Evolutionary conservation across 2,888 invertebrate species (phyloP).

Genomic region (Thereva nobilitata): DNA sequence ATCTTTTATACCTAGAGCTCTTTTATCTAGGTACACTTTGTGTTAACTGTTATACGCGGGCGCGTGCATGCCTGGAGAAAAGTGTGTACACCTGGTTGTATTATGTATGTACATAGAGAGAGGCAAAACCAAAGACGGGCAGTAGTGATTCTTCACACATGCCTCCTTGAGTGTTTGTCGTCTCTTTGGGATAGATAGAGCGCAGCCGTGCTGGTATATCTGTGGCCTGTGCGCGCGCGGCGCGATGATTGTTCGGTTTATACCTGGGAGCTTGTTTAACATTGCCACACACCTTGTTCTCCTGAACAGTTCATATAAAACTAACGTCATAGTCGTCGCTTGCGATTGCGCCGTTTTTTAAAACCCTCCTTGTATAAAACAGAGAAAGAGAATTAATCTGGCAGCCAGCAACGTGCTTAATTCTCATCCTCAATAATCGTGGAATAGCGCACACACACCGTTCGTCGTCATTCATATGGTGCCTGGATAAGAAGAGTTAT

Average conservation of each 20-base stretch:
- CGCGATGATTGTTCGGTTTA: conserved; percentile 3
- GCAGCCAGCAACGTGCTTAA: too few relatives aligned
- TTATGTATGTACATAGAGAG: conserved; percentile 13
- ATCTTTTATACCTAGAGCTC: too few relatives aligned
- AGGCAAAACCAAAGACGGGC: not conserved
- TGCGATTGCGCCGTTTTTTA: not conserved
- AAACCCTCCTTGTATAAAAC: not conserved
- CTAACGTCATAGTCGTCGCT: conserved; percentile 14
- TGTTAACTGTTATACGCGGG: conserved; percentile 28
- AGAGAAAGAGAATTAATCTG: too few relatives aligned
- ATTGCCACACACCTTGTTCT: conserved; percentile 36
- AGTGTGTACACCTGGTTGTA: not conserved
- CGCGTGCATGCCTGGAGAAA: conserved; percentile 2
- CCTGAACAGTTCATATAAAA: not conserved
- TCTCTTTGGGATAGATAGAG: conserved; percentile 1
- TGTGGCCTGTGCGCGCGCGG: conserved; percentile 1
- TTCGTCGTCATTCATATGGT: too few relatives aligned
- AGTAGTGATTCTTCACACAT: conserved; percentile 9
- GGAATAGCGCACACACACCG: too few relatives aligned
- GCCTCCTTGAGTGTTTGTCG: not conserved
- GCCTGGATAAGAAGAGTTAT: too few relatives aligned
- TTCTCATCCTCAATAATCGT: too few relatives aligned
- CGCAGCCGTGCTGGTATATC: not conserved
- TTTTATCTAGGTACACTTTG: too few relatives aligned
- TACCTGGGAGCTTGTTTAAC: conserved; percentile 25